Evolutionary conservation across 1,140 invertebrate species (phyloP).

Genomic region (Danaus plexippus): DNA sequence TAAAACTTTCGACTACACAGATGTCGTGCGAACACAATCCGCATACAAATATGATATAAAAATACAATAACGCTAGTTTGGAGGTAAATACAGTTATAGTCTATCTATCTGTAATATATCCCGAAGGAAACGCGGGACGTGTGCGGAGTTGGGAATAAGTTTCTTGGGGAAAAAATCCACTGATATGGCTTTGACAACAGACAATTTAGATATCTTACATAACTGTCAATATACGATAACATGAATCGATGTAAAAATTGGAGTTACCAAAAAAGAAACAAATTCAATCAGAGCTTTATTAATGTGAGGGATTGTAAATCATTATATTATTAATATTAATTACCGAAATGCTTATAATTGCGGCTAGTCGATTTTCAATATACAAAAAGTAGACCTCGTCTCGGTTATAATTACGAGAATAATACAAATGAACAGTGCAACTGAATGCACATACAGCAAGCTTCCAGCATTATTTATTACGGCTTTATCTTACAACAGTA

Average conservation of each 20-base stretch:
- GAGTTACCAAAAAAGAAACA: too few species aligned
- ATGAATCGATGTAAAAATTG: too few species aligned
- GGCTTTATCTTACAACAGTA: conserved; percentile 59
- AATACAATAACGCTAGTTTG: conserved; percentile 52
- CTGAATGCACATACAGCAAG: conserved; percentile 44
- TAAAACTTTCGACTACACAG: conserved; percentile 57
- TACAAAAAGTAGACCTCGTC: not conserved
- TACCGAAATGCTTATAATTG: conserved; percentile 11
- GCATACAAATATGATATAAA: conserved; percentile 56
- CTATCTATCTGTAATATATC: conserved; percentile 50
- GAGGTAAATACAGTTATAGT: conserved; percentile 50
- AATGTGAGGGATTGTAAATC: too few species aligned
- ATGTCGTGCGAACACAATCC: conserved; percentile 49
- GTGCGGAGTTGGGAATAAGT: conserved; percentile 31
- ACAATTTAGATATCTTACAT: too few species aligned
- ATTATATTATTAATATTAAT: too few species aligned
- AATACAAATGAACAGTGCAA: conserved; percentile 60
- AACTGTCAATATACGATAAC: too few species aligned
- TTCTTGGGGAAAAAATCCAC: conserved; percentile 30
- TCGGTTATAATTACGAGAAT: conserved; percentile 56
- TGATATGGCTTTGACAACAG: conserved; percentile 18
- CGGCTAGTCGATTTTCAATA: too few species aligned
- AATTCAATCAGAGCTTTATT: too few species aligned
- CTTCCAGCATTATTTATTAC: conserved; percentile 61
- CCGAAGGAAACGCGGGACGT: conserved; percentile 52